phyloP scores from a whole-genome alignment of 2,888 invertebrate species.

The Agrenia bidenticulata region DNA sequence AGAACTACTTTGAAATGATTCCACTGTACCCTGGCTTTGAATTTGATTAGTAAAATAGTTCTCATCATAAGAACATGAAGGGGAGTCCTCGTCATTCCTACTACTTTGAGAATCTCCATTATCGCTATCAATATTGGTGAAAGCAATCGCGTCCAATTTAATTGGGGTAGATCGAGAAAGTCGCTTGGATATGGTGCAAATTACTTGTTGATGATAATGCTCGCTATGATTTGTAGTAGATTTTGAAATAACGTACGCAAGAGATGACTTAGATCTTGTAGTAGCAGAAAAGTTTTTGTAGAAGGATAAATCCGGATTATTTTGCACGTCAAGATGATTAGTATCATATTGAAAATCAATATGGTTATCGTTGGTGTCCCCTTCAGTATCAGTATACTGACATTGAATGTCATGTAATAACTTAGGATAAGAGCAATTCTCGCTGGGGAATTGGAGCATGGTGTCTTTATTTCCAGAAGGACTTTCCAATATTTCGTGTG shows the following conservation, averaged over 20 bases:
- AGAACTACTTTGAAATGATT: too few relatives aligned
- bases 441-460: neutral
- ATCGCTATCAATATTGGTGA: neutral
- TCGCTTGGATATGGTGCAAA: neutral
- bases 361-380: neutral
- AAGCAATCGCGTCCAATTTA: slow-evolving; percentile 21
- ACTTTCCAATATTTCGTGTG: too few relatives aligned
- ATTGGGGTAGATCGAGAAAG: slow-evolving; percentile 31
- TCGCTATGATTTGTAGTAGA: neutral
- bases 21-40: too few relatives aligned
- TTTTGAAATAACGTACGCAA: neutral
- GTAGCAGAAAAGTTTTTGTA: slow-evolving; percentile 36
- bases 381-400: neutral
- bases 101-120: neutral
- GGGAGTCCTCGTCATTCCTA: neutral
- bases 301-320: slow-evolving; percentile 32
- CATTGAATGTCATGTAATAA: neutral
- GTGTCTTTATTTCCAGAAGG: neutral
- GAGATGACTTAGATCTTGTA: slow-evolving; percentile 29
- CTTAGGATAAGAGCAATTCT: neutral
- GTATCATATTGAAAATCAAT: neutral
- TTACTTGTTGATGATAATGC: neutral
- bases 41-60: neutral
- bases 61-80: neutral
- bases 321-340: slow-evolving; percentile 21